Base-by-base conservation (phyloP, 2,113 vertebrate species). In the Tychaedon coryphoeus region DNA sequence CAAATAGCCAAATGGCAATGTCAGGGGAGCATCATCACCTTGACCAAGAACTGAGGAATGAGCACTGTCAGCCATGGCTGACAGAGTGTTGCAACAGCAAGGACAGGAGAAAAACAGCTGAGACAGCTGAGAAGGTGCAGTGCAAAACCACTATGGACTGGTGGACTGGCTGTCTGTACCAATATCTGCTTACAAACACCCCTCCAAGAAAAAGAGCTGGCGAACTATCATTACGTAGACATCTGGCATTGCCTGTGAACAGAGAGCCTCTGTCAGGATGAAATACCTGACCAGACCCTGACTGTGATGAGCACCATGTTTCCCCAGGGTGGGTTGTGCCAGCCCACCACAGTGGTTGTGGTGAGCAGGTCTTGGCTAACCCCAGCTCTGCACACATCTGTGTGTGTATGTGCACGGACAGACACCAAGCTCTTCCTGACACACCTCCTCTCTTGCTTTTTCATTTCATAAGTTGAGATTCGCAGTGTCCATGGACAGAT, bases 381-480 rank as follows among this genome's bases (percentile, higher is more conserved):
- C 61, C 28, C 50, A 7, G 0, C 11, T 71, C 26, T 42, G 28
- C 1, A 2, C 2, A 0, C 0, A 0, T 18, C 10, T 9, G 0
- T 3, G 8, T 34, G 11, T 34, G 8, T 14, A 6, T 23, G 29
- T 13, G 19, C 19, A 14, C 1, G 9, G 8, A 23, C 17, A n/a
- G 42, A 50, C 6, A 31, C 11, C 29, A 42, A 77, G 10, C 8
- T n/a, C 65, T 47, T 64, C 40, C 54, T 57, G 50, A 65, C 11
- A 64, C 22, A 19, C 11, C 7, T 42, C 8, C 5, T 28, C n/a
- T 72, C 28, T 57, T 2, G 0, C 48, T 45, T 81, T 9, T 12
- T 8, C n/a, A 19, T 3, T 67, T 79, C 25, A 69, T 28, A 61
- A 86, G 65, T 0, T 69, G 40, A 83, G 24, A 2, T 54, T 23